A percentile compares a stretch with the other conserved stretches of the same genome.
Evolutionary conservation across 2,888 invertebrate genomes (phyloP).

Genomic region (Agrochola circellaris): DNA sequence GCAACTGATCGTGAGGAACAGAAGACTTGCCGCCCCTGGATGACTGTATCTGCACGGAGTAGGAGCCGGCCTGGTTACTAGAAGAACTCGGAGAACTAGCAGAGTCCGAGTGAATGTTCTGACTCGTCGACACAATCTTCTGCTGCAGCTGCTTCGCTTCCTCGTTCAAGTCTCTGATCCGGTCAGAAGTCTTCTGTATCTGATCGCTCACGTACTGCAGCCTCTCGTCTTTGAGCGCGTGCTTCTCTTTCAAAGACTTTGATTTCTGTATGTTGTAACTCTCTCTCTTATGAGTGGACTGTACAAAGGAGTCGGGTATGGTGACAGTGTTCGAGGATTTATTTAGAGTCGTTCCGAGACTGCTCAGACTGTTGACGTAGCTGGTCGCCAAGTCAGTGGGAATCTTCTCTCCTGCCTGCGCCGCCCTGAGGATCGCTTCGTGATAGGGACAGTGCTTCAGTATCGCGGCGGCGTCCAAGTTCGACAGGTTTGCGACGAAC

Average conservation of each 20-base stretch:
- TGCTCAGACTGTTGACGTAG: constrained; percentile 89
- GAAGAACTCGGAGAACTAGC: not conserved
- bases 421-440: constrained; percentile 88
- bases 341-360: constrained; percentile 88
- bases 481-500: constrained; percentile 82
- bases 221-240: constrained; percentile 77
- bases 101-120: constrained; percentile 74
- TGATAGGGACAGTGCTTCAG: constrained; percentile 89
- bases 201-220: constrained; percentile 82
- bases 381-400: constrained; percentile 88
- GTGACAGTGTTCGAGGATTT: constrained; percentile 81
- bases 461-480: constrained; percentile 86
- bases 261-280: constrained; percentile 75
- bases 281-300: constrained; percentile 60
- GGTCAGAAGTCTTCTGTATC: constrained; percentile 85
- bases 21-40: constrained; percentile 89
- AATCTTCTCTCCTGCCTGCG: constrained; percentile 82
- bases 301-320: constrained; percentile 74
- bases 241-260: constrained; percentile 80
- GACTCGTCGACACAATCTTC: constrained; percentile 79
- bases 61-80: constrained; percentile 90
- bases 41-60: constrained; percentile 94
- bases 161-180: constrained; percentile 83
- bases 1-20: constrained; percentile 93
- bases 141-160: constrained; percentile 85